These are phyloP conservation scores for Capromys pilorides DNA, from an alignment of 2,797 vertebrate species.

Conservation along the genomic window DNA sequence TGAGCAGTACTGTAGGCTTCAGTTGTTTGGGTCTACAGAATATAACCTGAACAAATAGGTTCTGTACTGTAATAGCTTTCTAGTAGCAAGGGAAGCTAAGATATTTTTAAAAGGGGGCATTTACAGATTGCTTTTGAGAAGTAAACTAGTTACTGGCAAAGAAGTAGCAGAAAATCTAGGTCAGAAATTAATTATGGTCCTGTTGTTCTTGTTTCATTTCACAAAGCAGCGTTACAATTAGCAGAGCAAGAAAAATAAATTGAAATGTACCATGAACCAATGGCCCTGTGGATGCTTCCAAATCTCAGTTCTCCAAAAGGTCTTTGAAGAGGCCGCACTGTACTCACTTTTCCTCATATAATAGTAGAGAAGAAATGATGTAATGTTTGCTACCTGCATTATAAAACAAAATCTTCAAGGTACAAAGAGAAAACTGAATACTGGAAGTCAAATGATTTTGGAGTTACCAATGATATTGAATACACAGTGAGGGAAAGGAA, in stretches of 20 bases:
- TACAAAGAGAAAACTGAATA: not conserved
- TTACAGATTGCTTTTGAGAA: conserved; percentile 35
- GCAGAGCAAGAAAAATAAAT: not conserved
- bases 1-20: not conserved
- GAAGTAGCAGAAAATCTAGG: not conserved
- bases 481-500: not conserved
- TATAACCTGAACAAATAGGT: not conserved
- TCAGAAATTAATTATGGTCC: not conserved
- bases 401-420: not conserved
- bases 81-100: not conserved
- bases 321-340: not conserved
- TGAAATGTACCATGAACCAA: not conserved
- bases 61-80: conserved; percentile 5
- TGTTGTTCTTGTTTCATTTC: not conserved
- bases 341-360: not conserved
- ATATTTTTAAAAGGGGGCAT: not conserved
- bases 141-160: conserved; percentile 4
- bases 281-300: not conserved
- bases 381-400: not conserved
- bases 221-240: not conserved
- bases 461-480: not conserved
- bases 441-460: not conserved
- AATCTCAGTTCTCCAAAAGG: conserved; percentile 20
- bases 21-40: not conserved
- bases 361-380: not conserved